Conservation (phyloP, 2,113 vertebrate species). For the Syngnathus scovelli region DNA sequence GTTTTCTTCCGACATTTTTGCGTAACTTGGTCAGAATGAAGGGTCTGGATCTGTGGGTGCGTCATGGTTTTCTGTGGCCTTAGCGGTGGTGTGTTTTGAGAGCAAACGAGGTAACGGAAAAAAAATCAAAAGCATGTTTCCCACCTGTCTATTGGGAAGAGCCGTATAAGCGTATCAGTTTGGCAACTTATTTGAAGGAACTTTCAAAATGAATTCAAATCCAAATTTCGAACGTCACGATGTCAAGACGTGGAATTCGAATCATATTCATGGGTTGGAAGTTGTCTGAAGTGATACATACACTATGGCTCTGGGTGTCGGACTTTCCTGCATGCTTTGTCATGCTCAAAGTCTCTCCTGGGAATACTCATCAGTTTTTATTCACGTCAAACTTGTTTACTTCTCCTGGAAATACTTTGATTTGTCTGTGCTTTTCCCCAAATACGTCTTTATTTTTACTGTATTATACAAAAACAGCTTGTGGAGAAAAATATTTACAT, state of each 20-base stretch:
- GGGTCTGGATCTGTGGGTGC: slow-evolving; percentile 15
- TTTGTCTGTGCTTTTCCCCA: not conserved
- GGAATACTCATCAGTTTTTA: not conserved
- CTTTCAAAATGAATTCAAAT: not conserved
- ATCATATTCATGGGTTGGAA: not conserved
- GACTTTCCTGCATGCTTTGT: slow-evolving; percentile 54
- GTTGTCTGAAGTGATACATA: slow-evolving; percentile 48
- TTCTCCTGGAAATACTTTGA: slow-evolving; percentile 4
- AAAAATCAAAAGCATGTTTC: slow-evolving; percentile 43
- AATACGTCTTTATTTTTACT: not conserved
- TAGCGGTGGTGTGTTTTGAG: slow-evolving; percentile 50
- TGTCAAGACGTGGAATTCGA: not conserved
- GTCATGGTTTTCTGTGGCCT: slow-evolving; percentile 26
- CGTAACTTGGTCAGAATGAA: slow-evolving; percentile 3
- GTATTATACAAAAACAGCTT: not conserved
- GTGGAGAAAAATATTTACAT: slow-evolving; percentile 18
- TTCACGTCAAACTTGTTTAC: not conserved
- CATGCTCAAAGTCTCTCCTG: slow-evolving; percentile 41
- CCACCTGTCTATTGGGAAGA: slow-evolving; percentile 30
- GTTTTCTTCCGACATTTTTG: not conserved
- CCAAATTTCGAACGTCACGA: not conserved
- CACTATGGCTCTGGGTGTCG: slow-evolving; percentile 46
- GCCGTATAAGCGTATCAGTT: slow-evolving; percentile 49
- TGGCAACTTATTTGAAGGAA: slow-evolving; percentile 16
- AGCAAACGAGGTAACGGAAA: slow-evolving; percentile 41